These are phyloP conservation scores for Cisticola juncidis DNA, from an alignment of 2,113 vertebrate genomes.

Conservation along the genomic window DNA sequence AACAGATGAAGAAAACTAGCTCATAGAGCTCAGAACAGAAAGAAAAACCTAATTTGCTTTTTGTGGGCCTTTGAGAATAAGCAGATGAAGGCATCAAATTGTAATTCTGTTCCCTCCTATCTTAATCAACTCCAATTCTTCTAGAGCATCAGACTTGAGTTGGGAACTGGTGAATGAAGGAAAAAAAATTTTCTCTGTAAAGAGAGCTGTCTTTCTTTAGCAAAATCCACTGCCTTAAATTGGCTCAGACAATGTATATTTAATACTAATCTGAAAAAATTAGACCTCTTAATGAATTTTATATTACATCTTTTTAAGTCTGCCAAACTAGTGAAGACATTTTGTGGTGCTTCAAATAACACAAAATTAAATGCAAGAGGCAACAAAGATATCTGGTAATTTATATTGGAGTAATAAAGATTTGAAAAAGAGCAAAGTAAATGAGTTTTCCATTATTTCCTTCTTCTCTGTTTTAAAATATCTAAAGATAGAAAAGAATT, in stretches of 20 bases:
- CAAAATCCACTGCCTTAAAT: neutral
- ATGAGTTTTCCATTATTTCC: neutral
- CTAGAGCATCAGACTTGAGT: slow-evolving; percentile 1
- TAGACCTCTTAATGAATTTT: neutral
- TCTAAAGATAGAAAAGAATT: neutral
- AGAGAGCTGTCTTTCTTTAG: neutral
- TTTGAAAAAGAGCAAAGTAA: neutral
- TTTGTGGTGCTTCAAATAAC: neutral
- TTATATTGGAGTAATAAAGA: neutral
- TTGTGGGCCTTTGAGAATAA: slow-evolving; percentile 47
- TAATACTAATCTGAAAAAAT: neutral
- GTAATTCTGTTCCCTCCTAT: neutral
- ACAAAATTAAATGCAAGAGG: neutral
- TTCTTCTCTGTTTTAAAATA: neutral
- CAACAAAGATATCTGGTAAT: neutral
- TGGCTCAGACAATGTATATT: neutral
- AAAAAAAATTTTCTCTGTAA: neutral
- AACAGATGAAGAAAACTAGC: neutral
- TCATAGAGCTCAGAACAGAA: neutral
- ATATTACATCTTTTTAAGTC: neutral
- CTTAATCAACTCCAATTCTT: neutral
- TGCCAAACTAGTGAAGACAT: neutral
- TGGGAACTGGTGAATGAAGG: neutral
- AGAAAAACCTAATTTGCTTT: neutral
- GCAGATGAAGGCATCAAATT: slow-evolving; percentile 8